Conservation (phyloP, 2,888 invertebrate genomes). For the Amblyteles armatorius region DNA sequence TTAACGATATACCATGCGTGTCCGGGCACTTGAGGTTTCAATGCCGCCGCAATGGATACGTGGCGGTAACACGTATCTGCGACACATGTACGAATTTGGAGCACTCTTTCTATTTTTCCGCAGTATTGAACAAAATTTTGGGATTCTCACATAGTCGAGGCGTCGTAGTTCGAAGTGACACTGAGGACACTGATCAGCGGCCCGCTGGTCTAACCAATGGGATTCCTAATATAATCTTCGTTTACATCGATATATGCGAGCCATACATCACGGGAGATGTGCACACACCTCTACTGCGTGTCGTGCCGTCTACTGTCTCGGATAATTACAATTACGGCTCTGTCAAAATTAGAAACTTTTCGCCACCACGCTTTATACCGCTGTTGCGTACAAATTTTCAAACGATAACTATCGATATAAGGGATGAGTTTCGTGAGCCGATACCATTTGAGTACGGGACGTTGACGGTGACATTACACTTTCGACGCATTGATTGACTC, state of each 20-base stretch:
- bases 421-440: constrained; percentile 16
- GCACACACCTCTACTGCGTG: not conserved
- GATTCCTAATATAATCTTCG: not conserved
- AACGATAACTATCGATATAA: not conserved
- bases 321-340: not conserved
- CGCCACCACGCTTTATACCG: not conserved
- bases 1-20: too few relatives aligned
- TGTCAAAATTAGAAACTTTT: not conserved
- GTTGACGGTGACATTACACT: not conserved
- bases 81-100: not conserved
- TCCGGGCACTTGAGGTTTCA: not conserved
- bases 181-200: not conserved
- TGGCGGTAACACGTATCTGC: not conserved
- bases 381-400: not conserved
- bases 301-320: not conserved
- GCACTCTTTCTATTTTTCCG: not conserved
- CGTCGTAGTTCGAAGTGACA: not conserved
- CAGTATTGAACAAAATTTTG: not conserved
- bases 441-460: constrained; percentile 61
- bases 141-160: not conserved
- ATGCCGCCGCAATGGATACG: not conserved
- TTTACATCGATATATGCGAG: constrained; percentile 7
- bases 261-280: not conserved
- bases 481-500: not conserved
- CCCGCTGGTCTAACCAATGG: not conserved